phyloP scores from a whole-genome alignment of 2,113 vertebrate species.

The Xyliphius kryptos region DNA sequence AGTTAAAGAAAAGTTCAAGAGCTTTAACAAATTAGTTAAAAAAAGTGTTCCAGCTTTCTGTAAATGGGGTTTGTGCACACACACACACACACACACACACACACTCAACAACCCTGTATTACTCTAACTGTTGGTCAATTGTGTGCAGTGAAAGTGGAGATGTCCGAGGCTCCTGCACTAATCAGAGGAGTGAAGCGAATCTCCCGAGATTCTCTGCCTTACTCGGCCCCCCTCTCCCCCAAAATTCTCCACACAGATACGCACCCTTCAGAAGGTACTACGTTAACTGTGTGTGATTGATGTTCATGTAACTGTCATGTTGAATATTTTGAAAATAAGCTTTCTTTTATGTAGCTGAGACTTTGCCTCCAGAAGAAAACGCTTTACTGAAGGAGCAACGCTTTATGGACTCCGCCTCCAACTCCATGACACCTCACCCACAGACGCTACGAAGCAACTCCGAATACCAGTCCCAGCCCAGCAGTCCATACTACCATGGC shows the following conservation, averaged over 20 bases:
- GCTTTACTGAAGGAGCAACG: constrained; percentile 72
- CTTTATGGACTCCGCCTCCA: constrained; percentile 75
- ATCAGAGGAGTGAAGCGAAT: constrained; percentile 72
- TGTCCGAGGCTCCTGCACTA: constrained; percentile 60
- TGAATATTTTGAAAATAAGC: too few relatives aligned
- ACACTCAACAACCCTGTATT: too few relatives aligned
- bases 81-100: too few relatives aligned
- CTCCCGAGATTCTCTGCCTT: constrained; percentile 70
- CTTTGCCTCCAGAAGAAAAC: constrained; percentile 70
- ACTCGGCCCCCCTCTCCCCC: constrained; percentile 75
- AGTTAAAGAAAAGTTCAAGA: too few relatives aligned
- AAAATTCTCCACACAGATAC: constrained; percentile 74
- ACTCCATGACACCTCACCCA: constrained; percentile 69
- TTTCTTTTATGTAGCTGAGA: constrained; percentile 68
- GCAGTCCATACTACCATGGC: constrained; percentile 60
- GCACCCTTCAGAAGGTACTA: constrained; percentile 78
- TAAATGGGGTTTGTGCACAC: too few relatives aligned
- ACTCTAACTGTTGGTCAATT: too few relatives aligned
- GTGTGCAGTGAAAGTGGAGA: constrained; percentile 76
- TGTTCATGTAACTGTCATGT: too few relatives aligned
- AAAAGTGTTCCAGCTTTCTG: too few relatives aligned
- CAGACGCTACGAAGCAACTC: constrained; percentile 56
- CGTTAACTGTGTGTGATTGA: not conserved
- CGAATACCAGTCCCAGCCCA: constrained; percentile 60
- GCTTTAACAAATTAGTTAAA: too few relatives aligned